Percentiles rank a stretch among this genome's conserved stretches.
phyloP scores from a whole-genome alignment of 2,113 vertebrate species.

The Casuarius casuarius region DNA sequence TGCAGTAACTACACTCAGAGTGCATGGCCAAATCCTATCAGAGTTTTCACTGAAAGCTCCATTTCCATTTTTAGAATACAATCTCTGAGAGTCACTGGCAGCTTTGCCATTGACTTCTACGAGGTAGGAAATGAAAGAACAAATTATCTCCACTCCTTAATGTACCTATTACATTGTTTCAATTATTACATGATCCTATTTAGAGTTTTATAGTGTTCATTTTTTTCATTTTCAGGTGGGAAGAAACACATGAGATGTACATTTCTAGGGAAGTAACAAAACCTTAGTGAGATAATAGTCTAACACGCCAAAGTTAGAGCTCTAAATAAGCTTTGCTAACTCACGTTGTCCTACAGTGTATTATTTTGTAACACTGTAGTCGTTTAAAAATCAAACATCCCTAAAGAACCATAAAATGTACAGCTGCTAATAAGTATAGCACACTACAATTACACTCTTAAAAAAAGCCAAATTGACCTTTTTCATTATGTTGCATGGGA shows the following conservation, averaged over 20 bases:
- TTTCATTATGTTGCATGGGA: conserved; percentile 76
- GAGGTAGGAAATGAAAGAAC: neutral
- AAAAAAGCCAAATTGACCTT: conserved; percentile 77
- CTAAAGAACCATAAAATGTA: conserved; percentile 69
- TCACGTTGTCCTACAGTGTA: conserved; percentile 29
- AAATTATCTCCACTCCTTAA: neutral
- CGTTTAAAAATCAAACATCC: conserved; percentile 69
- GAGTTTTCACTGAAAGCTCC: neutral
- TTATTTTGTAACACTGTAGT: conserved; percentile 37
- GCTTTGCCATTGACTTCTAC: neutral
- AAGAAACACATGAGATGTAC: neutral
- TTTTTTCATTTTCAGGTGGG: neutral
- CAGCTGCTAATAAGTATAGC: conserved; percentile 72
- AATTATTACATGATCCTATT: neutral
- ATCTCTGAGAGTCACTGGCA: neutral
- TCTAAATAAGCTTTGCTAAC: conserved; percentile 38
- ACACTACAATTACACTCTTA: conserved; percentile 64
- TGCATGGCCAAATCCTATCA: neutral
- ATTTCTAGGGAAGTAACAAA: neutral
- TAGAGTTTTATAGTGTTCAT: neutral
- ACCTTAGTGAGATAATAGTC: neutral
- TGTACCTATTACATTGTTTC: neutral
- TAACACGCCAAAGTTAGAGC: neutral
- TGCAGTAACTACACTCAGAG: neutral
- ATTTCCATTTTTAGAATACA: neutral